phyloP scores from a whole-genome alignment of 1,140 invertebrate species.

The Lordiphosa clarofinis region DNA sequence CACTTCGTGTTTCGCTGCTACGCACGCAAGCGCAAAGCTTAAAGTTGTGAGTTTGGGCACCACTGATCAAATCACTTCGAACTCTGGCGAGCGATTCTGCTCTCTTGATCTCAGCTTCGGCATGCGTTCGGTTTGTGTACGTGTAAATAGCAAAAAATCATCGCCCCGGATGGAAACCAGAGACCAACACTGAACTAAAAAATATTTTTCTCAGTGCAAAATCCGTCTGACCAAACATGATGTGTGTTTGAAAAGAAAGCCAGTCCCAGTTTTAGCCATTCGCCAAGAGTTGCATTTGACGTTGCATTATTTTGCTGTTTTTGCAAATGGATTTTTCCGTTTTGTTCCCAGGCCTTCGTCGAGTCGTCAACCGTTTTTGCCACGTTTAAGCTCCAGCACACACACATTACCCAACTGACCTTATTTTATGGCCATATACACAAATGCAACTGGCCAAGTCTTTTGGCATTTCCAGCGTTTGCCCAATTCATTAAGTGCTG shows the following conservation, averaged over 20 bases:
- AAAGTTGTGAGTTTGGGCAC: too few species aligned
- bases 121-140: too few species aligned
- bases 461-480: constrained; percentile 4
- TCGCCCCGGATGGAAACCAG: too few species aligned
- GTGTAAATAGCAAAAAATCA: too few species aligned
- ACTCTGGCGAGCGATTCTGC: too few species aligned
- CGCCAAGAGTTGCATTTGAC: constrained; percentile 21
- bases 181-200: too few species aligned
- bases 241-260: constrained; percentile 53
- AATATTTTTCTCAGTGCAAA: too few species aligned
- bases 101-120: too few species aligned
- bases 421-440: constrained; percentile 41
- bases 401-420: constrained; percentile 68
- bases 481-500: constrained; percentile 8
- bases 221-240: constrained; percentile 24
- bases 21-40: too few species aligned
- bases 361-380: constrained; percentile 11
- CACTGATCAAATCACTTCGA: too few species aligned
- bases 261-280: not conserved
- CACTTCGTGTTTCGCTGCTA: too few species aligned
- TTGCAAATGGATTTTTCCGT: constrained; percentile 44
- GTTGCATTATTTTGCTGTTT: constrained; percentile 14
- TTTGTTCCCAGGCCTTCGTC: constrained; percentile 10
- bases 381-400: constrained; percentile 55
- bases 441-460: constrained; percentile 5